Base-by-base conservation (phyloP, 2,888 invertebrate genomes). In the Conistra vaccinii region DNA sequence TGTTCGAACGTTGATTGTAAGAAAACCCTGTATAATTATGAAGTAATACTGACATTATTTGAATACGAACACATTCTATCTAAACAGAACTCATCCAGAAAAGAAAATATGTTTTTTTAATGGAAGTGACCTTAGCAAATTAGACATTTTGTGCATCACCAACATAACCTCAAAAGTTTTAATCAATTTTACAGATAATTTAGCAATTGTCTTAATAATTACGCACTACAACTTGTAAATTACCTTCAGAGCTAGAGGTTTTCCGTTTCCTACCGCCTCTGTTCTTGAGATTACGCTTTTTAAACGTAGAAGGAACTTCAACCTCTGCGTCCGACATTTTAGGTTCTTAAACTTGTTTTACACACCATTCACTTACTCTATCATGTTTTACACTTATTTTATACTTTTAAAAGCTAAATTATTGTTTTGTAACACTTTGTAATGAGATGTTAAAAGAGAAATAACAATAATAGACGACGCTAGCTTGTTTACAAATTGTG, bases 231-330 rank as follows among this genome's bases (percentile, higher is more conserved):
- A 12, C 5, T 29, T 26, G 20, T 67, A 4, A 14, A 74, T 88
- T 91, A 93, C 92, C 93, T 94, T 96, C 97, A 17, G 97, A 97
- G 83, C 97, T 97, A 1, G 97, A 97, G 42, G 95, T 91, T 90
- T 97, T 97, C 26, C 98, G 96, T 92, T 97, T 97, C 66, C 98
- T 94, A 0, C 96, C 97, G 9, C 97, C 97, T 87, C 94, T 97
- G 67, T 96, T 97, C 80, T 97, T 97, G 4, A 97, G 92, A 89
- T 95, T 97, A 7, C 98, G 96, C 90, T 97, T 98, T 91, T 98
- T 98, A 90, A 98, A 98, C 23, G 94, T 94, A 14, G 93, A 87
- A 10, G 95, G 89, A 70, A 93, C 86, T 85, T 93, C 93, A 0
- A 93, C 89, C 87, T 96, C 96, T 10, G 76, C 91, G 79, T 96